Evolutionary conservation across 2,797 vertebrate genomes (phyloP).

Genomic region (Ceyx erithaca): DNA sequence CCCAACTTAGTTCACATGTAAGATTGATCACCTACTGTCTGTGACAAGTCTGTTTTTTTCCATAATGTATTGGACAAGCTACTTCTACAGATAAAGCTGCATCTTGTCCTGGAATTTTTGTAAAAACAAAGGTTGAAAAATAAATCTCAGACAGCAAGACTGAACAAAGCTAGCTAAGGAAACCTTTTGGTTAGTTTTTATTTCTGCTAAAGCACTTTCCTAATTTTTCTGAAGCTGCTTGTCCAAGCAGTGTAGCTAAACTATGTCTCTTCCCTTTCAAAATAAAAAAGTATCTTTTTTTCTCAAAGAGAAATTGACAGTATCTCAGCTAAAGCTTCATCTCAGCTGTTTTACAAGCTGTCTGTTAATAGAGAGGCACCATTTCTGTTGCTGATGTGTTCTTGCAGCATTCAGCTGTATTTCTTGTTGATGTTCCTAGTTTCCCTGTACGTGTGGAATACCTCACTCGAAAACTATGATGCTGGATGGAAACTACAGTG

Average conservation of each 20-base stretch:
- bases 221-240: neutral
- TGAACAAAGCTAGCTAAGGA: neutral
- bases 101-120: neutral
- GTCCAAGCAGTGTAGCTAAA: neutral
- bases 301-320: neutral
- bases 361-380: neutral
- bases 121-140: neutral
- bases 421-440: slow-evolving; percentile 73
- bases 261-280: neutral
- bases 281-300: neutral
- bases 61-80: neutral
- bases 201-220: neutral
- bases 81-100: neutral
- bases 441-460: slow-evolving; percentile 88
- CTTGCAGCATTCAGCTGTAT: neutral
- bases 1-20: neutral
- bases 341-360: neutral
- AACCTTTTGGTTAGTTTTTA: neutral
- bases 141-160: neutral
- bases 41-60: neutral
- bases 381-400: neutral
- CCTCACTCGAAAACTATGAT: slow-evolving; percentile 88
- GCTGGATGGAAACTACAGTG: slow-evolving; percentile 89
- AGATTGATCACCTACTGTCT: neutral
- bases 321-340: neutral